These are phyloP conservation scores for Condylura cristata DNA, from an alignment of 2,113 vertebrate genomes.

Conservation along the genomic window DNA sequence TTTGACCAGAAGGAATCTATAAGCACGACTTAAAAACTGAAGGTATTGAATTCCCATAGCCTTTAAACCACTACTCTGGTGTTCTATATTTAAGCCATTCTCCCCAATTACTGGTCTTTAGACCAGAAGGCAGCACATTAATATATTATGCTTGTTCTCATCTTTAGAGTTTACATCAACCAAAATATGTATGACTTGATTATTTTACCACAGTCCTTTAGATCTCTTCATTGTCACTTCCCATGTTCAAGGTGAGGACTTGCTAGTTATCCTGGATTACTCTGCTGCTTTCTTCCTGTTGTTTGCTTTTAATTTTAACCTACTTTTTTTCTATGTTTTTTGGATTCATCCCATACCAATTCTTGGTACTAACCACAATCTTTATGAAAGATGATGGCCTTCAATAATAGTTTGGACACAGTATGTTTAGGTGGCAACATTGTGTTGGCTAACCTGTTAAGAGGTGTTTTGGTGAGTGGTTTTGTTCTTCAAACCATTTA, in stretches of 20 bases:
- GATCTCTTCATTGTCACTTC: background rate
- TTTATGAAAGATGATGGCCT: background rate
- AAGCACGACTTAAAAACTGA: constrained; percentile 6
- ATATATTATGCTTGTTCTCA: background rate
- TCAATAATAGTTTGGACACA: background rate
- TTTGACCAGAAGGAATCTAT: background rate
- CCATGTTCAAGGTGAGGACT: background rate
- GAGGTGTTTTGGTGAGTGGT: background rate
- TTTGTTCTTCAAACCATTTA: constrained; percentile 31
- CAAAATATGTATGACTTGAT: background rate
- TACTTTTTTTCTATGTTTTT: background rate
- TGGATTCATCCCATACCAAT: background rate
- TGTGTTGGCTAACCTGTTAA: background rate
- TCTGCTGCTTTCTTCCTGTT: background rate
- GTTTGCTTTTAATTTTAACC: constrained; percentile 22
- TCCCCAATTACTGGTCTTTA: background rate
- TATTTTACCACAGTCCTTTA: background rate
- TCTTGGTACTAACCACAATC: background rate
- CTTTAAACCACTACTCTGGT: background rate
- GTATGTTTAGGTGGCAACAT: background rate
- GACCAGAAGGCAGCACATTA: background rate
- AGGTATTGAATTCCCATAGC: background rate
- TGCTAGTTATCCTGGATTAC: background rate
- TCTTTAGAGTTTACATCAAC: constrained; percentile 13
- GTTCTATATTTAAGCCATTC: background rate